A percentile compares a stretch with the other conserved stretches of the same genome.
Evolutionary conservation across 2,797 vertebrate species (phyloP).

Genomic region (Distichodus sexfasciatus): DNA sequence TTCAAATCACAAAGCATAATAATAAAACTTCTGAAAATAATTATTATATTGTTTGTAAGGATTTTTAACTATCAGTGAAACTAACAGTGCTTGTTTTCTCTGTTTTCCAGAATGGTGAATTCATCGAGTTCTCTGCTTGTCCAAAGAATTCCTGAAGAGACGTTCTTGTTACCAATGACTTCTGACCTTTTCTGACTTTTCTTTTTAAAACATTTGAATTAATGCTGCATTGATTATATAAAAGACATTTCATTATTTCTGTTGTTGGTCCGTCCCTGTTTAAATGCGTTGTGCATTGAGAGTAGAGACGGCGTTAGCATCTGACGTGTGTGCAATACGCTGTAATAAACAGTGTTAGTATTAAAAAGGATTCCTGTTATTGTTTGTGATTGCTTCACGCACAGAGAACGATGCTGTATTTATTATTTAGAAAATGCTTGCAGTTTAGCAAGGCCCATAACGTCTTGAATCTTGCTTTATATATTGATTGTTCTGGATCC

Average conservation of each 20-base stretch:
- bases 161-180: background rate
- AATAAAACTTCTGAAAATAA: too few relatives aligned
- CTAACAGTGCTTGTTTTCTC: background rate
- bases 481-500: background rate
- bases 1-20: too few relatives aligned
- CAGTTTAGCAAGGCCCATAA: background rate
- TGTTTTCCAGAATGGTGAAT: slow-evolving; percentile 54
- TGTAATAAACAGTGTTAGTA: background rate
- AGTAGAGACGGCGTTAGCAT: background rate
- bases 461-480: background rate
- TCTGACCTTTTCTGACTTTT: background rate
- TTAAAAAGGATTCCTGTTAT: slow-evolving; percentile 7
- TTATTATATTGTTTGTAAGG: too few relatives aligned
- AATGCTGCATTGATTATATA: background rate
- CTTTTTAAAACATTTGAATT: background rate
- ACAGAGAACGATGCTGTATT: background rate
- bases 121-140: slow-evolving; percentile 50
- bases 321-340: background rate
- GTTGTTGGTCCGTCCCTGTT: background rate
- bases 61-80: too few relatives aligned
- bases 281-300: background rate
- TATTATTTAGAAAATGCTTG: background rate
- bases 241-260: background rate
- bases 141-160: slow-evolving; percentile 47
- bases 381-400: background rate